phyloP scores from a whole-genome alignment of 2,888 invertebrate genomes.

The Aricia artaxerxes region DNA sequence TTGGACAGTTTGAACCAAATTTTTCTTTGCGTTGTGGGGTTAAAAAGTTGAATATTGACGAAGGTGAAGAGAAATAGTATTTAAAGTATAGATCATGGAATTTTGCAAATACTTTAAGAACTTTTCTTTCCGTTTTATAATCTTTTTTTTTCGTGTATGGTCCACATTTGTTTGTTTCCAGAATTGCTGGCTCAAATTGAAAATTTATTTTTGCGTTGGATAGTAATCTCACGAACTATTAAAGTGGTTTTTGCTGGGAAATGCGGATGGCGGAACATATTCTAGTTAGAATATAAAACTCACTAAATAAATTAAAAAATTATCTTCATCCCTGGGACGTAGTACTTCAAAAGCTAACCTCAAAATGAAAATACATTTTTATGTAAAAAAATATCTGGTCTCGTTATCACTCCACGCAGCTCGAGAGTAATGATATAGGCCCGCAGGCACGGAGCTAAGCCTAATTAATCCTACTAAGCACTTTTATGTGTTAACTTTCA shows the following conservation, averaged over 20 bases:
- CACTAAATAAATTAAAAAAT: not conserved
- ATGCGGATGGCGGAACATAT: no score
- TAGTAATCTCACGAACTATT: no score
- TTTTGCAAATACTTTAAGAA: no score
- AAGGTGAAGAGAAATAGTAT: not conserved
- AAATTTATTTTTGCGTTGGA: no score
- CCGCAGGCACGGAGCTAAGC: not conserved
- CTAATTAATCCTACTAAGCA: slow-evolving; percentile 24
- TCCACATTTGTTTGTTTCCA: no score
- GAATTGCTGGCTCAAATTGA: no score
- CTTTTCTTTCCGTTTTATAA: no score
- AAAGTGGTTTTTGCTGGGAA: no score
- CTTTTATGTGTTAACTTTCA: not conserved
- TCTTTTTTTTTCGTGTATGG: no score
- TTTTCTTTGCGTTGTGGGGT: not conserved
- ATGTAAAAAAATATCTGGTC: not conserved
- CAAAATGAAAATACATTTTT: not conserved
- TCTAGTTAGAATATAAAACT: no score
- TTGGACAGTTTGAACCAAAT: not conserved
- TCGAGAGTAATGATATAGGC: slow-evolving; percentile 4
- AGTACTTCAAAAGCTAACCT: not conserved
- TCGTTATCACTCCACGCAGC: slow-evolving; percentile 19
- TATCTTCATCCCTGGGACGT: not conserved
- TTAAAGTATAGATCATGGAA: not conserved
- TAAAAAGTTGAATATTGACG: not conserved